Conservation (phyloP, 1,140 invertebrate genomes). For the Trichomalopsis sarcophagae region DNA sequence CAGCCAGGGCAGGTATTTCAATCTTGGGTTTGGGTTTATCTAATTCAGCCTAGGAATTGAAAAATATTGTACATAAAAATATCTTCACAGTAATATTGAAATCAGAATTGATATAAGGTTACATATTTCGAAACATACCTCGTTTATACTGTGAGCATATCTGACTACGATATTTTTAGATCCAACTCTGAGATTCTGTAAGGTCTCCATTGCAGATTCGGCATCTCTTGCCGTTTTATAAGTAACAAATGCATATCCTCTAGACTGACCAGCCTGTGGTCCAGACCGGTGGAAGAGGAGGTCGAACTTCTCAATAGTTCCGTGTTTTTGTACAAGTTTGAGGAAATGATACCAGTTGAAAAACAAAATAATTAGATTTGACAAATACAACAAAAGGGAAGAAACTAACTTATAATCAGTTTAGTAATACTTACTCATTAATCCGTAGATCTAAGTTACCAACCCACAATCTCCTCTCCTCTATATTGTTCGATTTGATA, state of each 20-base stretch:
- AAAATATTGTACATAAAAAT: conserved; percentile 35
- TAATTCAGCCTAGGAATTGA: conserved; percentile 79
- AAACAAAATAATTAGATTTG: conserved; percentile 63
- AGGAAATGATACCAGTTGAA: conserved; percentile 92
- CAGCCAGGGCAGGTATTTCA: conserved; percentile 84
- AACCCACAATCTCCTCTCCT: conserved; percentile 89
- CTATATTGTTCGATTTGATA: conserved; percentile 75
- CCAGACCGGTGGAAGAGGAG: conserved; percentile 93
- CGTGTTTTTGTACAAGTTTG: conserved; percentile 95
- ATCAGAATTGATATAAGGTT: conserved; percentile 34
- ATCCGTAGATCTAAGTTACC: conserved; percentile 91
- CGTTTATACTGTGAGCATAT: conserved; percentile 85
- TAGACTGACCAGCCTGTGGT: conserved; percentile 88
- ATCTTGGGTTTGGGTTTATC: conserved; percentile 84
- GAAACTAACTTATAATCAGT: conserved; percentile 26
- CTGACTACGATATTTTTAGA: conserved; percentile 86
- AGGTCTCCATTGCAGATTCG: conserved; percentile 78
- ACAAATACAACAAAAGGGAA: conserved; percentile 31
- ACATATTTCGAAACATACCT: conserved; percentile 73
- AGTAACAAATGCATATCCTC: conserved; percentile 96
- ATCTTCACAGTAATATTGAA: background rate
- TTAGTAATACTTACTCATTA: conserved; percentile 89
- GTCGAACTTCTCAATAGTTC: conserved; percentile 94
- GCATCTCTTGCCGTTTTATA: conserved; percentile 83
- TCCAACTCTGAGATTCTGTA: conserved; percentile 86